Evolutionary conservation across 2,797 vertebrate species (phyloP).

Genomic region (Micrastur ruficollis): DNA sequence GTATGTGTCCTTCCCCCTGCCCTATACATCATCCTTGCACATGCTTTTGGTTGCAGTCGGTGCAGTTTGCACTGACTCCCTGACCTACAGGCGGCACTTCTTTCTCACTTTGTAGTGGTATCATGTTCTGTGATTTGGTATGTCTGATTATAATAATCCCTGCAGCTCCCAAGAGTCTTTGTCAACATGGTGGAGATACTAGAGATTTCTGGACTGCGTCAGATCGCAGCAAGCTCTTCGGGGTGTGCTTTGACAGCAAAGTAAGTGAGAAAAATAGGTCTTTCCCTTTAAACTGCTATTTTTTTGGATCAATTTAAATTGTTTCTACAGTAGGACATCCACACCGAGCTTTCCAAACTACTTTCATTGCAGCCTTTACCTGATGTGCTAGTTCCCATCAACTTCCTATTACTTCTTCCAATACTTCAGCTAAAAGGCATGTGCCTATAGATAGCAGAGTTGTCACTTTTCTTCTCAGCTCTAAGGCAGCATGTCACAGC

Average conservation of each 20-base stretch:
- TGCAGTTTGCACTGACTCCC: background rate
- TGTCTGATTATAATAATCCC: constrained; percentile 28
- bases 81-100: background rate
- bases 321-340: background rate
- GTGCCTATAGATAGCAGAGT: background rate
- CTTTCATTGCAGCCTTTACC: background rate
- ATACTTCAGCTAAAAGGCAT: background rate
- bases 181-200: constrained; percentile 86
- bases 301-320: background rate
- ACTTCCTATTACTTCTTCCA: background rate
- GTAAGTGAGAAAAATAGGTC: constrained; percentile 70
- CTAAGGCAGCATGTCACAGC: background rate
- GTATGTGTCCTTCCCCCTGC: background rate
- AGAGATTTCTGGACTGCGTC: constrained; percentile 81
- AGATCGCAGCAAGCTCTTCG: constrained; percentile 73
- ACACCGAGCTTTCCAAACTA: background rate
- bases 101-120: constrained; percentile 9
- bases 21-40: background rate
- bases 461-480: background rate
- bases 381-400: background rate
- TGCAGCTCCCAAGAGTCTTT: constrained; percentile 86
- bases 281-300: background rate
- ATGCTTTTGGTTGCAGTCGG: background rate
- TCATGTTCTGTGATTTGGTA: constrained; percentile 27
- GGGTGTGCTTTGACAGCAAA: constrained; percentile 72